Base-by-base conservation (phyloP, 2,888 invertebrate genomes). In the Eudasyphora cyanicolor region DNA sequence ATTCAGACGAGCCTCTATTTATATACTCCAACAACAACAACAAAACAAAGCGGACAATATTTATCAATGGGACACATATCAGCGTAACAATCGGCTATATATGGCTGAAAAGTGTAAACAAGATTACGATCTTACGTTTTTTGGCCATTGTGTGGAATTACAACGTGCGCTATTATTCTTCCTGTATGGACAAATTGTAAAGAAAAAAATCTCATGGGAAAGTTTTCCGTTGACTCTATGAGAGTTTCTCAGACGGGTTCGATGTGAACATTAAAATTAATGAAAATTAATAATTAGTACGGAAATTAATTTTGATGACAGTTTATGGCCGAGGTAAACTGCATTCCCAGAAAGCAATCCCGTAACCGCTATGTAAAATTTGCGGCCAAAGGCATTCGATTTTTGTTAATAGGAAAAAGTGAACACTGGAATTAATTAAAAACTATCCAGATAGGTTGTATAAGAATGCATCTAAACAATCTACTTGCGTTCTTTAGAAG, bases 1-100 rank as follows among this genome's bases (percentile, higher is more conserved):
- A 60, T 69, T 38, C 51, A 73, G 67, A 27, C 45, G 35, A 69
- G 49, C 60, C 49, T 76, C 51, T 84, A 81, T 84, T 81, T 81
- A 81, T 84, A 69, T 24, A 38, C 21, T 64, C 38, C 21, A 69
- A 38, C 29, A 67, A 51, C 3, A 45, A 73, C 67, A 76, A 67
- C 32, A 74, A 69, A 12, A 19, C 42, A 19, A 21, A 14, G n/a
- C 14, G 6, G 21, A n/a, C 21, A 21, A n/a, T 24, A 38, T 35
- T 35, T 35, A 17, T 35, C 32, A 17, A 64, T 38, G n/a, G 35
- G 29, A n/a, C 60, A 32, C 29, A n/a, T 60, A 60, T 60, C 32
- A 29, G 27, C 12, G 60, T n/a, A 60, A 57, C 17, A 29, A 5
- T n/a, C 29, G 32, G 0, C 60, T n/a, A 10, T 60, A 29, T 57